Evolutionary conservation across 2,113 vertebrate species (phyloP).

Genomic region (Chaenogobius annularis): DNA sequence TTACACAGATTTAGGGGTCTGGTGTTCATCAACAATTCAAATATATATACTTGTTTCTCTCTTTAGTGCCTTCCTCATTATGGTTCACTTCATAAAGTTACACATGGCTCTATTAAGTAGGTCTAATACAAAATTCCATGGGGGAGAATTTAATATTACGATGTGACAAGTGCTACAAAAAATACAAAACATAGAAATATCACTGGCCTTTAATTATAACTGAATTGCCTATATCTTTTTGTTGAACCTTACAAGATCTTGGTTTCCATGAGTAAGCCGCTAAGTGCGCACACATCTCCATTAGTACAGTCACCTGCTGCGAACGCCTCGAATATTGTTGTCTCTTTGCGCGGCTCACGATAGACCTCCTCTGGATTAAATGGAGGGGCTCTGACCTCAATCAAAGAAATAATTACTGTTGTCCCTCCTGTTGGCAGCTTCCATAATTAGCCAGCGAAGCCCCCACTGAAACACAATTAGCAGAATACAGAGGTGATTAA

Average conservation of each 20-base stretch:
- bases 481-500: constrained; percentile 62
- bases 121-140: no score
- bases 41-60: background rate
- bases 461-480: constrained; percentile 56
- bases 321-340: constrained; percentile 49
- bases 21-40: background rate
- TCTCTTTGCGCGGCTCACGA: constrained; percentile 36
- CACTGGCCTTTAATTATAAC: background rate
- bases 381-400: constrained; percentile 71
- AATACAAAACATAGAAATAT: background rate
- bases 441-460: constrained; percentile 66
- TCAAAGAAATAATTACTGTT: constrained; percentile 74
- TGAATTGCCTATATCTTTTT: background rate
- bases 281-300: constrained; percentile 9
- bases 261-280: background rate
- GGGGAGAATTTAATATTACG: no score
- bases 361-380: constrained; percentile 60
- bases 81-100: no score
- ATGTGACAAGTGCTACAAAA: background rate
- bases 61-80: background rate
- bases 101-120: no score
- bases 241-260: background rate
- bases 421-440: constrained; percentile 55
- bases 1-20: no score
- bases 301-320: constrained; percentile 26